phyloP scores from a whole-genome alignment of 1,140 invertebrate genomes.

The Drosophila pruinosa region DNA sequence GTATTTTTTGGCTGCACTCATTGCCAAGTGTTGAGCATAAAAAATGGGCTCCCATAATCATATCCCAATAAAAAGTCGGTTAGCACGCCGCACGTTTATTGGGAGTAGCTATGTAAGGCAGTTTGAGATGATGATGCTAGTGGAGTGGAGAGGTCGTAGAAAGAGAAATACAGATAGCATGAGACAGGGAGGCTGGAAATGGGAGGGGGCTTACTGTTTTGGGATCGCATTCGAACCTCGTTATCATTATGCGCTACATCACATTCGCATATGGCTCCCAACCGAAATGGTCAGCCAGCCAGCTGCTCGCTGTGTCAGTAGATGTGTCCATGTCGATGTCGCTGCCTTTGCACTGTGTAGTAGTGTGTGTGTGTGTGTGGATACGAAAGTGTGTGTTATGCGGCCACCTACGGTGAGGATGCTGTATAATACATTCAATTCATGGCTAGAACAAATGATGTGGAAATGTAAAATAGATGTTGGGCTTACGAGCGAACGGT shows the following conservation, averaged over 20 bases:
- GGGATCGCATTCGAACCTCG: constrained; percentile 43
- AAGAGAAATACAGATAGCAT: background rate
- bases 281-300: constrained; percentile 43
- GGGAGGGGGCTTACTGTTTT: constrained; percentile 19
- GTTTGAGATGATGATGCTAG: background rate
- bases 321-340: background rate
- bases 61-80: constrained; percentile 80
- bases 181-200: background rate
- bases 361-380: constrained; percentile 8
- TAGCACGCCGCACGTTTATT: constrained; percentile 53
- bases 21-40: constrained; percentile 50
- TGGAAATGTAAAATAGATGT: constrained; percentile 82
- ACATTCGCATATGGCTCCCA: constrained; percentile 56
- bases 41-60: constrained; percentile 75
- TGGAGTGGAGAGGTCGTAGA: background rate
- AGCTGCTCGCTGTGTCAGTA: constrained; percentile 3
- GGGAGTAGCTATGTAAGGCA: constrained; percentile 9
- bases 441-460: constrained; percentile 80
- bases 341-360: background rate
- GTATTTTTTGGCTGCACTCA: constrained; percentile 43
- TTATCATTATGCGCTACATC: constrained; percentile 80
- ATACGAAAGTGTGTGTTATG: constrained; percentile 12
- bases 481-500: constrained; percentile 44
- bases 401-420: constrained; percentile 43
- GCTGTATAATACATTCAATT: constrained; percentile 79